Evolutionary conservation across 2,888 invertebrate genomes (phyloP).

Genomic region (Chydorus sphaericus): DNA sequence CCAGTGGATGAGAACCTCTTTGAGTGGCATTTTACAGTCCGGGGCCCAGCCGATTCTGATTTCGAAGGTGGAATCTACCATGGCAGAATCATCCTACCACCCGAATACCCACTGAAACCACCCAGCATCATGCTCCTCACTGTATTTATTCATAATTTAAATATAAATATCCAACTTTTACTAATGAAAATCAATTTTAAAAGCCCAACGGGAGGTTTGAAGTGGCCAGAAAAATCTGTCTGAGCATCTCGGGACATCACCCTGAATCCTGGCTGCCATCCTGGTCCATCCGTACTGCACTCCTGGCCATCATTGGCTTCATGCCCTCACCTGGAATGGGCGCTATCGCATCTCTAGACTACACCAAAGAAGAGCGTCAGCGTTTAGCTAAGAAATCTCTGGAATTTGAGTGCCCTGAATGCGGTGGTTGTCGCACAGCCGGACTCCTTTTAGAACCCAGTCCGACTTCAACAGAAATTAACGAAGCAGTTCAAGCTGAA

Average conservation of each 20-base stretch:
- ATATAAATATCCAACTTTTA: not conserved
- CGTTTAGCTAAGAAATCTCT: constrained; percentile 55
- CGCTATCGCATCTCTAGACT: constrained; percentile 81
- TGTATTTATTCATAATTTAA: constrained; percentile 33
- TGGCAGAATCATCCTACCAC: constrained; percentile 75
- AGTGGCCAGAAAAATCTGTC: constrained; percentile 81
- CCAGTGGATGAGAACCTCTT: constrained; percentile 90
- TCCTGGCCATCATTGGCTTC: constrained; percentile 82
- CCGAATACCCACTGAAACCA: constrained; percentile 95
- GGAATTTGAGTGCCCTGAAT: constrained; percentile 44
- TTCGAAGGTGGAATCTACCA: constrained; percentile 86
- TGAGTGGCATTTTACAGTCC: constrained; percentile 94
- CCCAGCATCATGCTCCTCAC: constrained; percentile 86
- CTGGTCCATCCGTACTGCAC: constrained; percentile 87
- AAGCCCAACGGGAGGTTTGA: constrained; percentile 89
- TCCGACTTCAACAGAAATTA: constrained; percentile 22
- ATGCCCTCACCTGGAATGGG: constrained; percentile 83
- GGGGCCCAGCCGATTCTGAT: constrained; percentile 74
- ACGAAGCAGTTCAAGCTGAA: constrained; percentile 27
- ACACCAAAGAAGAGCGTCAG: constrained; percentile 67
- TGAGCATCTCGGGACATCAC: constrained; percentile 89
- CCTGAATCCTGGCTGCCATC: constrained; percentile 98
- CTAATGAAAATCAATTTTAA: constrained; percentile 12
- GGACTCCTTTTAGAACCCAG: constrained; percentile 29
- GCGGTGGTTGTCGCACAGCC: constrained; percentile 43